Base-by-base conservation (phyloP, 2,113 vertebrate genomes). In the Uropsilus gracilis region DNA sequence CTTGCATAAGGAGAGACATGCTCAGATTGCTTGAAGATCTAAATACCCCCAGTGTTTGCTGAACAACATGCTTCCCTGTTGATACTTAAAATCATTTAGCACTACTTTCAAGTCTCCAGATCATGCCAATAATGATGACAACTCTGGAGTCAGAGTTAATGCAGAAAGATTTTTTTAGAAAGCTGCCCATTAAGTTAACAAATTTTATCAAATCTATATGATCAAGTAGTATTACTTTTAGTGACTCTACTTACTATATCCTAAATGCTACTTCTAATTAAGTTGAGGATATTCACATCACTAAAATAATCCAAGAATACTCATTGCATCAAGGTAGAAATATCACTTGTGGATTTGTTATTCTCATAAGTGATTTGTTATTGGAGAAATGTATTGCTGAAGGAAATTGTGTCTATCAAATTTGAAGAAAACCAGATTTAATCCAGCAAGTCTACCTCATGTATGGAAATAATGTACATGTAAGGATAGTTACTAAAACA, bases 1-100 rank as follows among this genome's bases (percentile, higher is more conserved):
- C 78, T 94, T 86, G 46, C 61, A 82, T 85, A n/a, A 89, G 30
- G 34, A 66, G 81, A 71, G 16, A n/a, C 72, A 87, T 81, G 53
- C 50, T 81, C 50, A 64, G 46, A 39, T 64, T 86, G 18, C 48
- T 59, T 82, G 30, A 75, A 68, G 83, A 75, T 59, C 16, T 91
- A 39, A 22, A 26, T 69, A 26, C 80, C 71, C 39, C 44, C 81
- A 16, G 16, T 34, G 39, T 59, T 73, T 59, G 5, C 46, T 69
- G 44, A 85, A 24, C 26, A 69, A 4, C 8, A 30, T 68, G 32
- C 32, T 53, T 89, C 61, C 42, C 28, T 57, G 20, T 11, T 61
- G n/a, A 94, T 18, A 61, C 13, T 86, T 39, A 94, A 77, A 82
- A 72, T 82, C 9, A 57, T 64, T 64, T 71, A 26, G 20, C n/a